These are phyloP conservation scores for Propsilocerus akamusi DNA, from an alignment of 1,140 invertebrate genomes.

Conservation along the genomic window DNA sequence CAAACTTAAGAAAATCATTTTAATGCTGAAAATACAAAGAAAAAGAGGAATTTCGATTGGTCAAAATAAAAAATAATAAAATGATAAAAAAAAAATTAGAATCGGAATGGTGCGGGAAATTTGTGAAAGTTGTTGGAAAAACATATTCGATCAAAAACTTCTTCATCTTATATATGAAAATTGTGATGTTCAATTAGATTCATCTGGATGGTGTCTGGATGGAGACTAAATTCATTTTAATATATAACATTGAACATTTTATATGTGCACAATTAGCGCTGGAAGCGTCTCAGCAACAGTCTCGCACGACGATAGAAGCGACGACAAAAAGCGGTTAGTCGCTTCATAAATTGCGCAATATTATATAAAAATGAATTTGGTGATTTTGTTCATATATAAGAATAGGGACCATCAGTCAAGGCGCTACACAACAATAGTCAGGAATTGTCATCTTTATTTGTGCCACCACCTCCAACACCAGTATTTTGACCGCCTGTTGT, in stretches of 20 bases:
- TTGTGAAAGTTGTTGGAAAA: too few relatives aligned
- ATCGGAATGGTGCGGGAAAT: too few relatives aligned
- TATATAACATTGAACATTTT: background rate
- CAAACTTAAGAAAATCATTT: background rate
- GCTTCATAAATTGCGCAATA: conserved; percentile 18
- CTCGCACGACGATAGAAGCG: too few relatives aligned
- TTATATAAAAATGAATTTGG: conserved; percentile 18
- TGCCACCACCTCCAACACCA: conserved; percentile 32
- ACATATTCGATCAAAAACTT: too few relatives aligned
- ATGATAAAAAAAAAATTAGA: background rate
- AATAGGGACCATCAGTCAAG: conserved; percentile 72
- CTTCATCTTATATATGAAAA: background rate
- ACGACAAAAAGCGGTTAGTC: too few relatives aligned
- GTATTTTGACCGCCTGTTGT: conserved; percentile 27
- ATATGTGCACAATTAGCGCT: background rate
- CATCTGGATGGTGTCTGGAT: background rate
- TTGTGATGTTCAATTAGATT: background rate
- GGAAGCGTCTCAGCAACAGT: too few relatives aligned
- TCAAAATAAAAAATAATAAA: background rate
- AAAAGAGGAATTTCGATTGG: background rate
- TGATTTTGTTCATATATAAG: conserved; percentile 39
- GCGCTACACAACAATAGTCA: conserved; percentile 98
- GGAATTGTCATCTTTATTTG: conserved; percentile 79
- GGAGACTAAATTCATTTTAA: background rate
- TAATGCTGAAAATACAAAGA: background rate